phyloP scores from a whole-genome alignment of 2,113 vertebrate genomes.

The Chauna torquata region DNA sequence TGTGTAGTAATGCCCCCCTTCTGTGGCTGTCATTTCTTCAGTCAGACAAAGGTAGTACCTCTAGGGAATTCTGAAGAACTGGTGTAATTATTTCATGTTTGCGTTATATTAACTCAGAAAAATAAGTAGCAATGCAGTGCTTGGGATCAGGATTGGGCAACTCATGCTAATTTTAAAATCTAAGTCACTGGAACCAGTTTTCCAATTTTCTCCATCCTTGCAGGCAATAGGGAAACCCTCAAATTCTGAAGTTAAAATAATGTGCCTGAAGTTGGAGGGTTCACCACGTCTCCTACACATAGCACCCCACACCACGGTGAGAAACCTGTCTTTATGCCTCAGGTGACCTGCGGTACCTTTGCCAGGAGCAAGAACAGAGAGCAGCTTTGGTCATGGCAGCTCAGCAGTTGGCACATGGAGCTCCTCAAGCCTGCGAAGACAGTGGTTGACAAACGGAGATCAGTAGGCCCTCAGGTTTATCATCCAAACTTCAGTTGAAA shows the following conservation, averaged over 20 bases:
- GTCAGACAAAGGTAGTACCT: not conserved
- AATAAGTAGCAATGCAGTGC: not conserved
- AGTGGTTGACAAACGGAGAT: not conserved
- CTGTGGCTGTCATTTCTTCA: not conserved
- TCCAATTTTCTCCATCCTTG: not conserved
- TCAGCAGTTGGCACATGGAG: not conserved
- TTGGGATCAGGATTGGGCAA: not conserved
- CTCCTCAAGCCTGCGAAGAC: not conserved
- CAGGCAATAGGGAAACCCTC: not conserved
- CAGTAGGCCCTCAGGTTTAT: not conserved
- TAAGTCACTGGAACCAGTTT: not conserved
- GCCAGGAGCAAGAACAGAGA: not conserved
- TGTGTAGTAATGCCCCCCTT: not conserved
- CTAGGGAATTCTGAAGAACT: not conserved
- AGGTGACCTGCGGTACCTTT: not conserved
- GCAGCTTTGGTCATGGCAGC: not conserved
- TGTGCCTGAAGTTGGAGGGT: not conserved
- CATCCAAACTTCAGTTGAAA: not conserved
- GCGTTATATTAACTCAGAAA: not conserved
- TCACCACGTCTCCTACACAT: not conserved
- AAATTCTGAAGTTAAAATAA: not conserved
- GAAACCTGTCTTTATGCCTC: not conserved
- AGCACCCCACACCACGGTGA: fast-evolving
- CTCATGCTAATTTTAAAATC: not conserved
- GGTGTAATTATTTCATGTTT: not conserved